A percentile compares a stretch with the other conserved stretches of the same genome.
These are phyloP conservation scores for Lumbricus terrestris DNA, from an alignment of 2,888 invertebrate species.

Conservation along the genomic window DNA sequence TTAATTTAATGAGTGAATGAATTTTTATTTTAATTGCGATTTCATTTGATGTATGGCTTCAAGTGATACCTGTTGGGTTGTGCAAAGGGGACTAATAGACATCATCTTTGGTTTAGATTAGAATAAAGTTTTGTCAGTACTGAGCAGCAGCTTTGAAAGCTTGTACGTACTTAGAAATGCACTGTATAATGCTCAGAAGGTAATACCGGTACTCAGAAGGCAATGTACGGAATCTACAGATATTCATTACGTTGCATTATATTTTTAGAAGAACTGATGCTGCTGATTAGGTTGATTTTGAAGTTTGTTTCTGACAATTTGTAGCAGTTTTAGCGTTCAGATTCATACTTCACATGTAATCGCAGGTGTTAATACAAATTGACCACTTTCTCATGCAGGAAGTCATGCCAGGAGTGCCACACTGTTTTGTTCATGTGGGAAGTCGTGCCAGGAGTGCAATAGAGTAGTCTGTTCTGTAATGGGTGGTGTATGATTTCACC, in stretches of 20 bases:
- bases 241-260: neutral
- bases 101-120: neutral
- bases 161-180: no score
- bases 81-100: no score
- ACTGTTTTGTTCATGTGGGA: no score
- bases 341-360: neutral
- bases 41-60: no score
- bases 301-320: neutral
- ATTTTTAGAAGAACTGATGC: neutral
- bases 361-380: no score
- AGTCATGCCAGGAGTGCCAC: no score
- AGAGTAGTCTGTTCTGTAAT: neutral
- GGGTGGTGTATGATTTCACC: neutral
- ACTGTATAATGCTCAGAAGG: no score
- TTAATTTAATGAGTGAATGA: no score
- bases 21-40: no score
- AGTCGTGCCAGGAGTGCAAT: no score
- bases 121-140: neutral
- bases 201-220: no score
- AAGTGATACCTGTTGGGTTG: neutral
- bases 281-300: neutral
- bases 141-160: neutral
- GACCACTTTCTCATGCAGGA: no score
- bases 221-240: neutral
- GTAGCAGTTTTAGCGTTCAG: neutral